Evolutionary conservation across 2,888 invertebrate genomes (phyloP), one percentile per base, ranked within the genome.

Genomic region (Andricus quercusramuli): DNA sequence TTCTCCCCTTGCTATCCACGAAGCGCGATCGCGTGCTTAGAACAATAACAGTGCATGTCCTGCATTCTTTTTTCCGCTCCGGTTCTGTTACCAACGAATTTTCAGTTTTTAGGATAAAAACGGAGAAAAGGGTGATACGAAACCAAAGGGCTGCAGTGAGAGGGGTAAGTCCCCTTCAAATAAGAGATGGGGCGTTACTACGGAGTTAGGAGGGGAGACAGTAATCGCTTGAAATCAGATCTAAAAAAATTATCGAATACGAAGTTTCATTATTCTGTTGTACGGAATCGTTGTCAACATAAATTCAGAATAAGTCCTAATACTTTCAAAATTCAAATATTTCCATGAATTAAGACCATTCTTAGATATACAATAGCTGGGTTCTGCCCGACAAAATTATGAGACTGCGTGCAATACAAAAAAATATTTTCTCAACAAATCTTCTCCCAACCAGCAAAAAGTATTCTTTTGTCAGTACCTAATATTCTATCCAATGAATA

Each of bases 11-110:
- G 29, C 25, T 74, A 74, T 74, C 74, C 56, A 32, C 51, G 9
- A 44, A 68, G 37, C 51, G n/a, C 32, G 32, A 74, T 74, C 74
- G 29, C 20, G 74, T 74, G 25, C 74, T 74, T 74, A 32, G 74
- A 74, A 74, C 74, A 74, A 74, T 74, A 56, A 32, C 20, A 56
- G 51, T 51, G 74, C 56, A 56, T 74, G 56, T 56, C 74, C 32
- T 56, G 74, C 29, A 47, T 74, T 74, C 47, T 56, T 74, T 70
- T 47, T 56, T n/a, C 51, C 56, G 51, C 74, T 51, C 51, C 32
- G 74, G 74, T 74, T 74, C 44, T 51, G 74, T 74, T 74, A 56
- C 56, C 74, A 74, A 74, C 74, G 74, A 74, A 74, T 74, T 74
- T 74, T 74, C 74, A 74, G 74, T 74, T 74, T 74, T 74, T 74